A percentile compares a stretch with the other conserved stretches of the same genome.
These are phyloP conservation scores for Neodiprion fabricii DNA, from an alignment of 1,140 invertebrate species.

Conservation along the genomic window DNA sequence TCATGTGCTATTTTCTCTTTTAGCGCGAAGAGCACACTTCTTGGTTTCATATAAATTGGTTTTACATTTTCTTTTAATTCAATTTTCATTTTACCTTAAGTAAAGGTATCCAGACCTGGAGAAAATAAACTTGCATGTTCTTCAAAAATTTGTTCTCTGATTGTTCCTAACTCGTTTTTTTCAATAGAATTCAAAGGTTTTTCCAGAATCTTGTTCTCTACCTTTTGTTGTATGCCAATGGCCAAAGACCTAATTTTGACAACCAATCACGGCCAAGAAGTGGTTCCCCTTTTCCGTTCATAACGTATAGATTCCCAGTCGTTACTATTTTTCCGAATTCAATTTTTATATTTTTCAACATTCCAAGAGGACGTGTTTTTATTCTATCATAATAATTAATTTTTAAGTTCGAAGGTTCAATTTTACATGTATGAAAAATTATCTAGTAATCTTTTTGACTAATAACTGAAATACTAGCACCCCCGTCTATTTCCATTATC, in stretches of 20 bases:
- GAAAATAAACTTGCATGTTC: too few species aligned
- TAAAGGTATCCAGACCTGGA: not conserved
- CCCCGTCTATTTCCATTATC: slow-evolving; percentile 17
- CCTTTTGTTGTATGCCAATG: slow-evolving; percentile 11
- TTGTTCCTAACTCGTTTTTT: not conserved
- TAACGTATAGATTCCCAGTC: slow-evolving; percentile 8
- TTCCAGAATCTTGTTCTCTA: slow-evolving; percentile 6
- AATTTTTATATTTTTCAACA: too few species aligned
- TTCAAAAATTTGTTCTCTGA: not conserved
- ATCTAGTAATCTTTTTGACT: slow-evolving; percentile 16
- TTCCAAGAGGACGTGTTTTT: too few species aligned
- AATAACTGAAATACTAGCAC: slow-evolving; percentile 15
- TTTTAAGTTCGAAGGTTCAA: too few species aligned
- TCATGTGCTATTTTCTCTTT: slow-evolving; percentile 50
- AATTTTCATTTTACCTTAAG: slow-evolving; percentile 9
- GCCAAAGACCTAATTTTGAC: slow-evolving; percentile 12
- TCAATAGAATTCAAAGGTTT: not conserved
- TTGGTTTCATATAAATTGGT: slow-evolving; percentile 9
- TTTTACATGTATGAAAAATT: not conserved
- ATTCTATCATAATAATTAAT: too few species aligned
- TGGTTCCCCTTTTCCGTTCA: slow-evolving; percentile 6
- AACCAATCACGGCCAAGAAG: slow-evolving; percentile 13
- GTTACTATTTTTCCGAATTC: too few species aligned
- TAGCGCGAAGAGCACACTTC: slow-evolving; percentile 50
- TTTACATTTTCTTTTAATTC: slow-evolving; percentile 1